Evolutionary conservation across 2,113 vertebrate species (phyloP), one percentile per base, ranked within the genome.

Genomic region (Equus przewalskii): DNA sequence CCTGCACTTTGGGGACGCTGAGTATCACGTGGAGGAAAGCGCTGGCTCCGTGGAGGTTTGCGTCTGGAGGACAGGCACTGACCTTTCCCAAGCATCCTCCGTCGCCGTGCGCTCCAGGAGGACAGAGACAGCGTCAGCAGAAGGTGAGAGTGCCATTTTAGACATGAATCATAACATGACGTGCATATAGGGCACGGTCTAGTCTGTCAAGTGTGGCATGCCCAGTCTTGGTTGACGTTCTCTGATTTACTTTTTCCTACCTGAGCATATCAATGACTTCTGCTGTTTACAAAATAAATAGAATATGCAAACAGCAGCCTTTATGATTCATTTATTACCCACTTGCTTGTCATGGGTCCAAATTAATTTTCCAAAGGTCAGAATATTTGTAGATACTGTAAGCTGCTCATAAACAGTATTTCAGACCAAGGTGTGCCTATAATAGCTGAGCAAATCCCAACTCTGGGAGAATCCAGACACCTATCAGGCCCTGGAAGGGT

Each of bases 11-110:
- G 98, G 98, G 41, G 98, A 99, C 86, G 97, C 97, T 1, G 99
- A 99, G 84, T 99, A 99, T 87, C 58, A 84, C 0, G 98, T 98
- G 46, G 98, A 99, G 49, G 99, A 99, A 98, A 99, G 99, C 26
- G 98, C 98, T 60, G 99, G 99, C 65, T 99, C 98, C 0, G 97
- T 99, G 72, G 99, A 99, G 92, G 99, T 99, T 75, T 97, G 78
- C 69, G 98, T 99, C 69, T 99, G 99, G 99, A 99, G 99, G 96
- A 99, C 99, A 15, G 99, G 99, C 10, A 99, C 99, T 1, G 99
- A 99, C 96, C 98, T 99, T 89, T 99, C 99, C 49, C 99, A 99
- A 98, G 98, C 98, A 0, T 99, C 99, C 8, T 99, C 99, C 0
- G 98, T 99, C 92, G 99, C 98, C 0, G 98, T 99, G 64, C 96